Percentiles rank a stretch among this genome's conserved stretches.
These are phyloP conservation scores for Nymphalis c-album DNA, from an alignment of 2,888 invertebrate genomes.

Conservation along the genomic window DNA sequence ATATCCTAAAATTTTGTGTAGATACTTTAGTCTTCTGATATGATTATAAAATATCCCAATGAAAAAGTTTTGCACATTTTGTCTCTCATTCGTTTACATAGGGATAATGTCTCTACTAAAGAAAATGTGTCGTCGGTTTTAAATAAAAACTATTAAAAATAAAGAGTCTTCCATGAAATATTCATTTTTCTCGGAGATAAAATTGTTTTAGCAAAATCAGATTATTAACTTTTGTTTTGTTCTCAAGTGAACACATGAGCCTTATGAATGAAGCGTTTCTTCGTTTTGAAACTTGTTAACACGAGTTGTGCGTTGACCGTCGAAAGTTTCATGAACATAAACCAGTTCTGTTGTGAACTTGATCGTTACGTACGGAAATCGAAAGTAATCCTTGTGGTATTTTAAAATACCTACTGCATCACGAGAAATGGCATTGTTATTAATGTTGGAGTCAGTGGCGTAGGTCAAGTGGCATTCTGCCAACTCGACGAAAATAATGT, in stretches of 20 bases:
- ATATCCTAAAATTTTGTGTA: too few relatives aligned
- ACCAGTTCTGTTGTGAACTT: slow-evolving; percentile 13
- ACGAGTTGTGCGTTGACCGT: slow-evolving; percentile 7
- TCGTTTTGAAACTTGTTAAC: too few relatives aligned
- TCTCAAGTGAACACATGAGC: neutral
- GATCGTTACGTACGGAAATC: slow-evolving; percentile 18
- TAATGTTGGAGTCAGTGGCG: neutral
- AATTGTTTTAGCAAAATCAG: neutral
- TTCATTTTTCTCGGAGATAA: neutral
- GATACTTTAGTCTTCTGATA: too few relatives aligned
- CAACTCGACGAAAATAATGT: slow-evolving; percentile 8
- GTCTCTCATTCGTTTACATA: too few relatives aligned
- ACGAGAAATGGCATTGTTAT: neutral
- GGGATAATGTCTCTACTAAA: too few relatives aligned
- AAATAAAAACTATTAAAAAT: too few relatives aligned
- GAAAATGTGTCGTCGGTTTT: too few relatives aligned
- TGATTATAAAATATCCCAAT: too few relatives aligned
- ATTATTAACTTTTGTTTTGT: neutral
- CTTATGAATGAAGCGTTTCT: slow-evolving; percentile 6
- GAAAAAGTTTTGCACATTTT: too few relatives aligned
- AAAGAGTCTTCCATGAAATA: neutral
- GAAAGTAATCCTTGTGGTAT: slow-evolving; percentile 19
- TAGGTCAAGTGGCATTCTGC: slow-evolving; percentile 22
- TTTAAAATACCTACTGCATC: slow-evolving; percentile 2
- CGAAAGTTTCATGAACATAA: slow-evolving; percentile 13